phyloP scores from a whole-genome alignment of 2,888 invertebrate species.

The Alsophila aescularia region DNA sequence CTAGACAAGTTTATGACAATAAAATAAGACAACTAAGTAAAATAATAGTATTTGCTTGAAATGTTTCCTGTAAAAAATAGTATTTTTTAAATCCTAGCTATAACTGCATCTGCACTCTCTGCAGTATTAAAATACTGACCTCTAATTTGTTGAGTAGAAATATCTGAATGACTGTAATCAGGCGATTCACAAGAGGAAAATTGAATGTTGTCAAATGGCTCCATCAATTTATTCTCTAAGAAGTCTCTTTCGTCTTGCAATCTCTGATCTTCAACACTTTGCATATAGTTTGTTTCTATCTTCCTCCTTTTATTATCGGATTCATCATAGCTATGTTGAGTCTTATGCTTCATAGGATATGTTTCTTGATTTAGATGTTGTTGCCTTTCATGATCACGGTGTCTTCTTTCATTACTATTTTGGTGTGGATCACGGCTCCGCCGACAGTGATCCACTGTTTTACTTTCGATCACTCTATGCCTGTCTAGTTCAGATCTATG shows the following conservation, averaged over 20 bases:
- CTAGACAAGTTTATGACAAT: no score
- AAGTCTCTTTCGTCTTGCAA: constrained; percentile 37
- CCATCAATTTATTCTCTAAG: constrained; percentile 9
- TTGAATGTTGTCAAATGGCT: constrained; percentile 39
- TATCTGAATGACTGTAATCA: constrained; percentile 53
- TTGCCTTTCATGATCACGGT: constrained; percentile 42
- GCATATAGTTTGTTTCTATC: constrained; percentile 40
- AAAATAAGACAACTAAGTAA: no score
- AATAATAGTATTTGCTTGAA: no score
- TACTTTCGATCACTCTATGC: constrained; percentile 52
- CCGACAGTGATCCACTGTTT: constrained; percentile 45
- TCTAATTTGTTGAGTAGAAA: constrained; percentile 46
- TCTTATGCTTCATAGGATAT: constrained; percentile 51
- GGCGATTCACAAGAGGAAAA: constrained; percentile 67
- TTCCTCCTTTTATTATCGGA: constrained; percentile 56
- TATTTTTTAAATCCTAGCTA: neutral
- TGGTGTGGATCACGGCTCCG: constrained; percentile 24
- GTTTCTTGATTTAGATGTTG: constrained; percentile 42
- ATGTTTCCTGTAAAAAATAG: neutral
- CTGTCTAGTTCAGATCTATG: constrained; percentile 47
- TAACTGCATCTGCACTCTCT: neutral
- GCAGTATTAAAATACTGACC: constrained; percentile 47
- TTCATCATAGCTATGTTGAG: constrained; percentile 53
- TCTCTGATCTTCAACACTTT: constrained; percentile 37
- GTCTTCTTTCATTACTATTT: constrained; percentile 31